Base-by-base conservation (phyloP, 2,113 vertebrate genomes). In the Chlorocebus sabaeus region DNA sequence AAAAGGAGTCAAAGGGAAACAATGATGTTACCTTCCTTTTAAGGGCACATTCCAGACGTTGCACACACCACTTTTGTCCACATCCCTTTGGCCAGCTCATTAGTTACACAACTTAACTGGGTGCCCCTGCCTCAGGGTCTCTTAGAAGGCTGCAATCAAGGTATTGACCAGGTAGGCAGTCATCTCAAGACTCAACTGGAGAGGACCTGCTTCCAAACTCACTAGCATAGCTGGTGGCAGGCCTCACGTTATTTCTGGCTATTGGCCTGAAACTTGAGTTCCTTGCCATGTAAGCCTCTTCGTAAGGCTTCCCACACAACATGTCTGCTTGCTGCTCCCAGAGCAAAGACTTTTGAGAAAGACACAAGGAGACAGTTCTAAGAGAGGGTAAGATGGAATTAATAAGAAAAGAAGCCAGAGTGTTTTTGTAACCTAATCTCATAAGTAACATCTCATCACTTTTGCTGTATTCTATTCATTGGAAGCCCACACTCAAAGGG, bases 381-480 rank as follows among this genome's bases (percentile, higher is more conserved):
- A 59, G 75, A 80, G 72, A 76, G 38, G 59, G 32, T 68, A 76
- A 85, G 48, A 85, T 23, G 61, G 8, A 27, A 11, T 82, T 5
- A 35, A 8, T 76, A 78, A 70, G 40, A 79, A 79, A 30, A 92
- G 73, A 92, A 84, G 50, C 40, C 68, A 92, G 55, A 75, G 59
- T 84, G 50, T 61, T 72, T 87, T 83, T 52, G 52, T 78, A 84
- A 84, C 59, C 17, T 61, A 61, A 79, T 70, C 85, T 92, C 70
- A 72, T 50, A 92, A 78, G 52, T 61, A 30, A 72, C 61, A 45
- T 78, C n/a, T 92, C 70, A 55, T 83, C 22, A 38, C 30, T 78
- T 96, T 59, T 95, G 40, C 40, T 88, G 50, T 89, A 55, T 70
- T 83, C 57, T 89, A 35, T 83, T 95, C 50, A 45, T 61, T 83